Conservation (phyloP, 2,888 invertebrate species). For the Cephalotes varians region DNA sequence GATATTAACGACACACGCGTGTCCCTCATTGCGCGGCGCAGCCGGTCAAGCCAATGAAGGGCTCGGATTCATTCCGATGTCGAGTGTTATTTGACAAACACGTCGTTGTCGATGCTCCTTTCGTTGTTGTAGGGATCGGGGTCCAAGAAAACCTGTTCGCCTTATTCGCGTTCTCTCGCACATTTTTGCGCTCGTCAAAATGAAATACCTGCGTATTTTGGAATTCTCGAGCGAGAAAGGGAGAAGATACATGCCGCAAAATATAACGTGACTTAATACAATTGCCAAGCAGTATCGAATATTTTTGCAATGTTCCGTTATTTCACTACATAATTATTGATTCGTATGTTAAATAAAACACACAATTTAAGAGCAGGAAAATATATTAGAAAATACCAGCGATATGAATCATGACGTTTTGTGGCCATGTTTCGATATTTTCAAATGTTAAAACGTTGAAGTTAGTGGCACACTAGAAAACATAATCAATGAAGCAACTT, state of each 20-base stretch:
- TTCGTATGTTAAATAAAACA: background rate
- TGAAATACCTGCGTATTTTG: background rate
- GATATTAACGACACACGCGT: conserved; percentile 59
- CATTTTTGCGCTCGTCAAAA: background rate
- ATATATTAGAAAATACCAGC: background rate
- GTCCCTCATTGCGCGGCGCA: conserved; percentile 25
- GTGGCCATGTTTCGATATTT: background rate
- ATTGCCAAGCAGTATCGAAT: background rate
- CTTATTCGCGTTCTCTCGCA: background rate
- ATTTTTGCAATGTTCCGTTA: background rate
- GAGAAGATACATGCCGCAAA: background rate
- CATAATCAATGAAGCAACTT: background rate
- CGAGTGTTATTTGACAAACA: conserved; percentile 26
- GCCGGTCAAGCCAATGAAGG: conserved; percentile 29
- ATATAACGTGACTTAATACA: background rate
- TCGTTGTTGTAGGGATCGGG: background rate
- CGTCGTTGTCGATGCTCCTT: conserved; percentile 22
- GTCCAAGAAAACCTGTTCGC: background rate
- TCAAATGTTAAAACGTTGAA: background rate
- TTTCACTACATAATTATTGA: background rate
- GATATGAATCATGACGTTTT: background rate
- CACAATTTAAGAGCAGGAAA: background rate
- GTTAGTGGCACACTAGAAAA: too few species aligned
- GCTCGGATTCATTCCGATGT: conserved; percentile 23
- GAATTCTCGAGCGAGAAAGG: too few species aligned